Base-by-base conservation (phyloP, 1,140 invertebrate genomes). In the Odontomachus brunneus region DNA sequence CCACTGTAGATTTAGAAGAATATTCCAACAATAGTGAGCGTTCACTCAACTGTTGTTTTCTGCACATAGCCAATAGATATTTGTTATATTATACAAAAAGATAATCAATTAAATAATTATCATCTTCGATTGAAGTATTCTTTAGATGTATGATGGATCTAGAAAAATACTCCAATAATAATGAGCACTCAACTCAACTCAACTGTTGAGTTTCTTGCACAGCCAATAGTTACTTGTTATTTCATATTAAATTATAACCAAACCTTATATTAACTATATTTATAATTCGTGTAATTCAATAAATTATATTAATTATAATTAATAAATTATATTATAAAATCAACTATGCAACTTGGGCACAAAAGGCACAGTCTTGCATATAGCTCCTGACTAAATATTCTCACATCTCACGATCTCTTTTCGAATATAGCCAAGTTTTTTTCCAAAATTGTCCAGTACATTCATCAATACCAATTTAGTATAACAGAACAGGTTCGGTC, bases 221-320 rank as follows among this genome's bases (percentile, higher is more conserved):
- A n/a, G n/a, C n/a, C n/a, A n/a, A n/a, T n/a, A 17, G 49, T 62
- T 33, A 14, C 17, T n/a, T 9, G 26, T 63, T 19, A 63, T 33
- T 17, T 3, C 12, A 63, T 63, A 29, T 63, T 63, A 29, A 63
- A 15, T 14, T 29, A 33, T 29, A 63, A 17, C 17, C 5, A 17
- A 63, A 33, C 29, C 17, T 76, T n/a, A n/a, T n/a, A n/a, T n/a
- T n/a, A n/a, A n/a, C n/a, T n/a, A n/a, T 0, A 22, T 67, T 5
- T 5, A 67, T n/a, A 22, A 14, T 78, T 5, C 29, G 29, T 33
- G 9, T 69, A 69, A 57, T 44, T 38, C 26, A 3, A 44, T 0
- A 4, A 67, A 2, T 22, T 38, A 48, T 62, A 48, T 60, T 19
- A 74, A 17, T n/a, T 33, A 44, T 69, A 69, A 57, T 44, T 38